Evolutionary conservation across 1,140 invertebrate species (phyloP).

Genomic region (Tetranychus cinnabarinus): DNA sequence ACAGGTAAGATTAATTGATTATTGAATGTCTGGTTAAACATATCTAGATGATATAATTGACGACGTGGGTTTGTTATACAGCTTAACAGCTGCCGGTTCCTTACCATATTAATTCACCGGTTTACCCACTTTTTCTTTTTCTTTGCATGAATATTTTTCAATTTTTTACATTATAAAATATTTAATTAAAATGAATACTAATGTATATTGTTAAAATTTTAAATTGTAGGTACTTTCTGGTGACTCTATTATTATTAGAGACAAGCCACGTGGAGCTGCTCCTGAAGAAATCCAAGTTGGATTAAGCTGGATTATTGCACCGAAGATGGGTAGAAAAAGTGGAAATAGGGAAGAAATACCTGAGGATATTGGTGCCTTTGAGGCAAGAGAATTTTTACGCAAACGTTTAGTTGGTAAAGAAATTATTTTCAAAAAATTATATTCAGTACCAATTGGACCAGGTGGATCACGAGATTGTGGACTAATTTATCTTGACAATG

Average conservation of each 20-base stretch:
- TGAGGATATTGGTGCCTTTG: slow-evolving; percentile 64
- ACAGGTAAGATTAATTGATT: neutral
- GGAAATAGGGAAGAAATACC: slow-evolving; percentile 29
- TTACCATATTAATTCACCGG: no score
- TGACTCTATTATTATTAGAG: slow-evolving; percentile 65
- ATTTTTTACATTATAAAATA: no score
- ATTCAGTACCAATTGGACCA: slow-evolving; percentile 57
- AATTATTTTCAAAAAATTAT: slow-evolving; percentile 70
- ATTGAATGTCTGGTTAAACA: no score
- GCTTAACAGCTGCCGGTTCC: no score
- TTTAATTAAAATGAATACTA: no score
- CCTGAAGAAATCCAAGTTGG: slow-evolving; percentile 30
- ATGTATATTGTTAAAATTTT: no score
- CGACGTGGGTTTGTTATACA: no score
- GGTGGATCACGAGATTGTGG: slow-evolving; percentile 6
- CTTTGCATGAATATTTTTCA: no score
- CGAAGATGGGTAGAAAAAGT: slow-evolving; percentile 54
- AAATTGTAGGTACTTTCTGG: slow-evolving; percentile 51
- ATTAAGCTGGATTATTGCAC: slow-evolving; percentile 73
- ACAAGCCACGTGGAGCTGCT: slow-evolving; percentile 45
- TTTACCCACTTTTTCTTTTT: no score
- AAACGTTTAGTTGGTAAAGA: slow-evolving; percentile 90
- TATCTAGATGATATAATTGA: no score
- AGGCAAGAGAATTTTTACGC: slow-evolving; percentile 82
- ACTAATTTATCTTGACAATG: neutral